Percentiles rank a stretch among this genome's conserved stretches.
These are phyloP conservation scores for Limenitis arthemis DNA, from an alignment of 2,888 invertebrate species.

Conservation along the genomic window DNA sequence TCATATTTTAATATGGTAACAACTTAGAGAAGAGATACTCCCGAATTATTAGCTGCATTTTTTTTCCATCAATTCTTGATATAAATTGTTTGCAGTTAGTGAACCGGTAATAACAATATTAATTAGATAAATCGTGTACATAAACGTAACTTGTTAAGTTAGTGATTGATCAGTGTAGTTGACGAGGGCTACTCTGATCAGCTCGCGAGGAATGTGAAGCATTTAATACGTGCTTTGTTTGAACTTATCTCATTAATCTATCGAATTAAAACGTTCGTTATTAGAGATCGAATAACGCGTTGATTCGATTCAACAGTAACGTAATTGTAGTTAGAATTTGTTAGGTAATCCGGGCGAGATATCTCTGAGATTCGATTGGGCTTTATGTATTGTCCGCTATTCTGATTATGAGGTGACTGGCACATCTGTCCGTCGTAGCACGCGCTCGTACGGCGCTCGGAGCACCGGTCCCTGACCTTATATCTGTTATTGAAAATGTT, in stretches of 20 bases:
- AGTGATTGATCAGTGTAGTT: no score
- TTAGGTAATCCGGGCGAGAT: slow-evolving; percentile 63
- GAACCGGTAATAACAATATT: no score
- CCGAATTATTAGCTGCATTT: no score
- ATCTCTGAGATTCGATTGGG: slow-evolving; percentile 58
- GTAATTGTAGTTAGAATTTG: slow-evolving; percentile 63
- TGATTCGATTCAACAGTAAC: slow-evolving; percentile 46
- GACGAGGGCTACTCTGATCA: neutral
- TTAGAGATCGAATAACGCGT: slow-evolving; percentile 44
- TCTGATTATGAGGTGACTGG: slow-evolving; percentile 61
- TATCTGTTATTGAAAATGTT: slow-evolving; percentile 39
- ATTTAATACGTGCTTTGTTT: slow-evolving; percentile 4
- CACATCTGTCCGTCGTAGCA: slow-evolving; percentile 54
- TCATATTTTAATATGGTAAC: no score
- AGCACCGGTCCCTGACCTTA: slow-evolving; percentile 47
- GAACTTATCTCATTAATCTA: slow-evolving; percentile 14
- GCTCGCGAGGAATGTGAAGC: slow-evolving; percentile 28
- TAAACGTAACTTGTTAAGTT: no score
- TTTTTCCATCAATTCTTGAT: no score
- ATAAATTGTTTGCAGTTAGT: no score
- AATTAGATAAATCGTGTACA: no score
- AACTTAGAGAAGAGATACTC: no score
- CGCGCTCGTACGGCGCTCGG: slow-evolving; percentile 45
- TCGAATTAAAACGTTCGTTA: slow-evolving; percentile 47
- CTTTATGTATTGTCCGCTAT: slow-evolving; percentile 60